phyloP scores from a whole-genome alignment of 2,113 vertebrate genomes.

The Todiramphus saurophagus region DNA sequence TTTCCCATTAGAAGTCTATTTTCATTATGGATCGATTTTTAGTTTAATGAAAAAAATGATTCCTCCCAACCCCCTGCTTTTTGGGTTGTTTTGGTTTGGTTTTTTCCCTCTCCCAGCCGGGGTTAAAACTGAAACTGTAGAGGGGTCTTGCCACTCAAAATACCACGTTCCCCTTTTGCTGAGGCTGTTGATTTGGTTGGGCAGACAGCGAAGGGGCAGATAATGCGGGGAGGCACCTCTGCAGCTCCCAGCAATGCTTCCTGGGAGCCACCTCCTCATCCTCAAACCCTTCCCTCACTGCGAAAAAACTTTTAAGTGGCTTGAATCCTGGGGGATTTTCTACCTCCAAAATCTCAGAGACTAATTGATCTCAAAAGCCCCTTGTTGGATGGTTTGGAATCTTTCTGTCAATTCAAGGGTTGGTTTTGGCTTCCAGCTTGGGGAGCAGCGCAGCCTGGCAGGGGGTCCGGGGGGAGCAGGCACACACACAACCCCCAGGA shows the following conservation, averaged over 20 bases:
- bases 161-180: neutral
- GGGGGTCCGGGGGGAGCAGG: neutral
- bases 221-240: neutral
- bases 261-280: neutral
- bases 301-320: neutral
- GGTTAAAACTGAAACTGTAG: neutral
- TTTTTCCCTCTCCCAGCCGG: accelerated
- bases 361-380: neutral
- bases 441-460: neutral
- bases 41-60: conserved; percentile 51
- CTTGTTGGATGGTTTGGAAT: neutral
- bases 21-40: conserved; percentile 15
- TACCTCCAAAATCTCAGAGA: neutral
- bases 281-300: neutral
- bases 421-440: neutral
- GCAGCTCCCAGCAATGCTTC: neutral
- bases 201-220: accelerated
- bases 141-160: conserved; percentile 7
- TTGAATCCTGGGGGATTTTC: neutral
- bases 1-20: conserved; percentile 47
- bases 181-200: neutral
- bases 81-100: neutral
- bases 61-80: neutral
- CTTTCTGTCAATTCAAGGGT: accelerated
- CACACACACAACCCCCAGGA: accelerated